Base-by-base conservation (phyloP, 30 jellyfish, hydroid and myxozoan genomes). In the Cassiopea xamachana region DNA sequence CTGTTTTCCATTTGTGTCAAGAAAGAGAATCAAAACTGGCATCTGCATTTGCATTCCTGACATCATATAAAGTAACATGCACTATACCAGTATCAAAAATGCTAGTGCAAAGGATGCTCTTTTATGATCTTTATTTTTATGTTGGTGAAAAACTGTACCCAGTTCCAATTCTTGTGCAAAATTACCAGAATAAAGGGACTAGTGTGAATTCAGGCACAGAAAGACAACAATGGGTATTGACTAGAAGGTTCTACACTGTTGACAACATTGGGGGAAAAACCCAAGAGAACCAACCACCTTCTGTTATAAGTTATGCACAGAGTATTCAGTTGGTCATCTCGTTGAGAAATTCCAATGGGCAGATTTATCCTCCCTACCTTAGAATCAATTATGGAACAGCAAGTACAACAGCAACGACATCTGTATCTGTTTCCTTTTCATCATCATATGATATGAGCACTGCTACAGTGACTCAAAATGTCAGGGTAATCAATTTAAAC, bases 341-440 rank as follows among this genome's bases (percentile, higher is more conserved):
- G 48, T 55, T 95, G 91, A 78, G 97, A 47, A 95, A 77, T 19
- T 68, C 94, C 47, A 92, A 95, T 87, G 99, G 99, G n/a, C 97
- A 87, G 73, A 91, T 95, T 45, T 92, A 86, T 83, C 99, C 99
- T 1, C 99, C 99, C 2, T 89, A 92, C 43, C 64, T 95, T 93
- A 87, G 79, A 69, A 87, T 95, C 62, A 70, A 91, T 17, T 95
- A 95, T 92, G 96, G 92, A 39, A 77, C 95, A 8, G 75, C 88
- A 1, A 71, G 85, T 27, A 4, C 91, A 45, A 60, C 87, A 5
- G 85, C 90, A 60, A 45, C 39, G 39, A 27, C 81, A n/a, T 64
- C 93, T 7, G 98, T 92, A 5, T 39, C 87, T 17, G 91, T 76
- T 2, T 67, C 93, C 7, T 95, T 95, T 80, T 61, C 91, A 62